These are phyloP conservation scores for Dynastes maya DNA, from an alignment of 2,888 invertebrate species.

Conservation along the genomic window DNA sequence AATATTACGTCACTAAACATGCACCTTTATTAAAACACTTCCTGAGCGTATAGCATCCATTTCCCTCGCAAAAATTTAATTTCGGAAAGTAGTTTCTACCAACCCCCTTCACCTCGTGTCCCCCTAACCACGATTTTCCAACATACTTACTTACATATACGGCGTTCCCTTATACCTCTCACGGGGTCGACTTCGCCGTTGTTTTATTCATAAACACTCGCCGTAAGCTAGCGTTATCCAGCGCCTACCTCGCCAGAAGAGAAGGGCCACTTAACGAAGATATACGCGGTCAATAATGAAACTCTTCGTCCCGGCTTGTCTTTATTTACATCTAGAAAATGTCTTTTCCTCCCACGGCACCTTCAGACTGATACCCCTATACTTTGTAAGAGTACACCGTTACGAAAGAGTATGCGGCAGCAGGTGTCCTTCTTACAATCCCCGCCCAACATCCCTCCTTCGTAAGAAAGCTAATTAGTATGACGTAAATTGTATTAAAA, in stretches of 20 bases:
- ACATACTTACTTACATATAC: too few species aligned
- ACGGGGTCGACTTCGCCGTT: background rate
- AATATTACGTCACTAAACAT: too few species aligned
- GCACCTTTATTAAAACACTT: too few species aligned
- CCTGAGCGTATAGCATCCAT: background rate
- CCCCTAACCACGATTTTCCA: background rate
- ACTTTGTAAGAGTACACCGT: background rate
- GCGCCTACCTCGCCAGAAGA: constrained; percentile 49
- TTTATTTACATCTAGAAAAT: constrained; percentile 32
- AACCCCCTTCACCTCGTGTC: background rate
- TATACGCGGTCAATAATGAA: constrained; percentile 60
- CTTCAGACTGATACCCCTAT: background rate
- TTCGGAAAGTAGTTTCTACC: constrained; percentile 8
- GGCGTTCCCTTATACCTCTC: too few species aligned
- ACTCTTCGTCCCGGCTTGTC: constrained; percentile 53
- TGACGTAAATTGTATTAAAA: constrained; percentile 69
- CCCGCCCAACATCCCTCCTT: background rate
- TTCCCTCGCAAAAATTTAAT: constrained; percentile 16
- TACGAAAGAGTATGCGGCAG: background rate
- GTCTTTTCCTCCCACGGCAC: background rate
- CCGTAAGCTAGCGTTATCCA: constrained; percentile 30
- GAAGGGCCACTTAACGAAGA: constrained; percentile 58
- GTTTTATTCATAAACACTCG: constrained; percentile 40
- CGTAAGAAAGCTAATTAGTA: constrained; percentile 64
- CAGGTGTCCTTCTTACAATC: background rate